Conservation (phyloP, 2,888 invertebrate species). For the Eilema caniola region DNA sequence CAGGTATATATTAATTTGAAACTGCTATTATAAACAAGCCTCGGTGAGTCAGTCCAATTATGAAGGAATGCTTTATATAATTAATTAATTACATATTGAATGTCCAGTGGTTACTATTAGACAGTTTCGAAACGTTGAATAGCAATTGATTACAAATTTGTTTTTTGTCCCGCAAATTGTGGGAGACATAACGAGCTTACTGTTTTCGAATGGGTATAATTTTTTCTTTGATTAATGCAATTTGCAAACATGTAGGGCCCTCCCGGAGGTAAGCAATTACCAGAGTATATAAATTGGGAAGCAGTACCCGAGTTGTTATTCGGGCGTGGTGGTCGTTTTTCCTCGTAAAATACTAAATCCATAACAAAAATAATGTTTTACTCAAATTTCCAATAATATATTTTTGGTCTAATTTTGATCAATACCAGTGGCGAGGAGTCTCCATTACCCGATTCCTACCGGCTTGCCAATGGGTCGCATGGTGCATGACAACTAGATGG, state of each 20-base stretch:
- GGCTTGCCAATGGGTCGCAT: too few relatives aligned
- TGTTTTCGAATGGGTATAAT: conserved; percentile 12
- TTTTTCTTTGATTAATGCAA: neutral
- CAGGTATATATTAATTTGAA: conserved; percentile 37
- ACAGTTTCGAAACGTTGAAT: conserved; percentile 28
- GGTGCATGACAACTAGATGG: too few relatives aligned
- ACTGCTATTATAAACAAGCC: neutral
- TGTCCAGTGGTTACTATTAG: conserved; percentile 25
- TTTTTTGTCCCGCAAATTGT: conserved; percentile 27
- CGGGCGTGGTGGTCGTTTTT: neutral
- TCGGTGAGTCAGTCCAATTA: conserved; percentile 40
- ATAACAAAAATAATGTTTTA: too few relatives aligned
- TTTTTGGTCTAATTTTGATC: too few relatives aligned
- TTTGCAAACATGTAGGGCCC: too few relatives aligned
- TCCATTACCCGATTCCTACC: too few relatives aligned
- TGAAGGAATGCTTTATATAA: conserved; percentile 23
- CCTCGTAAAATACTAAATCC: neutral
- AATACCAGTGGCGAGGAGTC: too few relatives aligned
- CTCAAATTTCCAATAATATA: too few relatives aligned
- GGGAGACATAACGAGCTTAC: conserved; percentile 24
- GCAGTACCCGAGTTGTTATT: too few relatives aligned
- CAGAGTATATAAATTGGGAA: too few relatives aligned
- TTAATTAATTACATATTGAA: conserved; percentile 41
- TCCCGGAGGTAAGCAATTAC: too few relatives aligned
- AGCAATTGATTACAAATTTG: conserved; percentile 32